Evolutionary conservation across 2,888 invertebrate species (phyloP).

Genomic region (Phyllotreta cruciferae): DNA sequence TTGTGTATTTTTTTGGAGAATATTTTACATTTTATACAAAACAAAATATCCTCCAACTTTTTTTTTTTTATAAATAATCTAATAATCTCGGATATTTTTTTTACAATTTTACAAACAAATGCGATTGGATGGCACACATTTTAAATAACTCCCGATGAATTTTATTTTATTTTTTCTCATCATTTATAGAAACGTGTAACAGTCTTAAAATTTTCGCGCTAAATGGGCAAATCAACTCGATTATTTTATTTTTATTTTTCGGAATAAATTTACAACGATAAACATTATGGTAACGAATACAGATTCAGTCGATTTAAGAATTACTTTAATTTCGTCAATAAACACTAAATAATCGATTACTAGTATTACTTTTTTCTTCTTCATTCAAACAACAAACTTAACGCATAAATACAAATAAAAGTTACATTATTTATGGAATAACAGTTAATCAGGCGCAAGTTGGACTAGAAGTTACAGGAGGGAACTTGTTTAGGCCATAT

Average conservation of each 20-base stretch:
- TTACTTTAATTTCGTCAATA: constrained; percentile 22
- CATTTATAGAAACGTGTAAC: constrained; percentile 21
- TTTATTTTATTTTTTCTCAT: constrained; percentile 11
- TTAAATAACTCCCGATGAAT: constrained; percentile 15
- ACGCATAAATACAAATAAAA: constrained; percentile 45
- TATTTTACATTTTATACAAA: too few species aligned
- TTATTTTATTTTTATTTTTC: background rate
- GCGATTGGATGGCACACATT: constrained; percentile 28
- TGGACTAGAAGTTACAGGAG: constrained; percentile 61
- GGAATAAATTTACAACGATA: background rate
- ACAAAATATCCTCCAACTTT: too few species aligned
- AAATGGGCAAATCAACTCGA: constrained; percentile 1
- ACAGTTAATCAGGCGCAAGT: constrained; percentile 51
- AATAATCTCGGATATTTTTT: constrained; percentile 10
- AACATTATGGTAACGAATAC: constrained; percentile 24
- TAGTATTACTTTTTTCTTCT: constrained; percentile 33
- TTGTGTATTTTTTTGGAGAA: constrained; percentile 3
- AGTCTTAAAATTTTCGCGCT: constrained; percentile 26
- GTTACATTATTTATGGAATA: constrained; percentile 52
- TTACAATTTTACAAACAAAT: constrained; percentile 15
- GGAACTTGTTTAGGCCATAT: constrained; percentile 61
- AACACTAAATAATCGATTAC: constrained; percentile 20
- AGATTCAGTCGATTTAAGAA: constrained; percentile 25
- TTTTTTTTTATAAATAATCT: too few species aligned
- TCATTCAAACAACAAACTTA: constrained; percentile 42